Conservation (phyloP, 2,888 invertebrate genomes). For the Gryllus longicercus region DNA sequence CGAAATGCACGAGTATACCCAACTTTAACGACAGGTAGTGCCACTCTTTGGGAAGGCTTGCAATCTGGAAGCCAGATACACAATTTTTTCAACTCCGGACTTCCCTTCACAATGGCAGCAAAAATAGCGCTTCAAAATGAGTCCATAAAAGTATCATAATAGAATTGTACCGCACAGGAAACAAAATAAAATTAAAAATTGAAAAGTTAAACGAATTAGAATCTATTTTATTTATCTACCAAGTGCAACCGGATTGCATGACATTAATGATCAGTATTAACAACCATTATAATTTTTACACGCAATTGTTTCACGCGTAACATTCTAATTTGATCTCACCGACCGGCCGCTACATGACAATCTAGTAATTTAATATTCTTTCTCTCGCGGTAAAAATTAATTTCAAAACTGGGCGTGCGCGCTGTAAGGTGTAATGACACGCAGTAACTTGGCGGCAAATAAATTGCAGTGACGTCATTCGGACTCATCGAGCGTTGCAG, state of each 20-base stretch:
- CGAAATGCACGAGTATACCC: no score
- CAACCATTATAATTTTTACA: conserved; percentile 7
- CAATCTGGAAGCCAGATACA: neutral
- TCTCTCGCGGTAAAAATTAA: neutral
- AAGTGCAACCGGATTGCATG: neutral
- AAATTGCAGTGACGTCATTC: neutral
- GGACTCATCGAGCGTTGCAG: neutral
- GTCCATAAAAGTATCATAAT: conserved; percentile 1
- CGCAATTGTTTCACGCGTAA: neutral
- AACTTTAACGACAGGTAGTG: no score
- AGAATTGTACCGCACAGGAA: neutral
- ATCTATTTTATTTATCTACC: neutral
- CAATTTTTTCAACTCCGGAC: neutral
- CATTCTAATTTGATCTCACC: neutral
- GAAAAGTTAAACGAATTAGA: conserved; percentile 9
- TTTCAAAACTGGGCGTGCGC: neutral
- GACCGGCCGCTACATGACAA: conserved; percentile 8
- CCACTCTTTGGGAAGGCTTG: no score
- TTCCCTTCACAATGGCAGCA: neutral
- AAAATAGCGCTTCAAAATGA: neutral
- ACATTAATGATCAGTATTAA: conserved; percentile 2
- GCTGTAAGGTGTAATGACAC: neutral
- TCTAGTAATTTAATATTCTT: conserved; percentile 17
- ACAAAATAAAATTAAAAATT: conserved; percentile 7
- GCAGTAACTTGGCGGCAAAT: neutral